Conservation (phyloP, 2,113 vertebrate species). For the Centrocercus urophasianus region DNA sequence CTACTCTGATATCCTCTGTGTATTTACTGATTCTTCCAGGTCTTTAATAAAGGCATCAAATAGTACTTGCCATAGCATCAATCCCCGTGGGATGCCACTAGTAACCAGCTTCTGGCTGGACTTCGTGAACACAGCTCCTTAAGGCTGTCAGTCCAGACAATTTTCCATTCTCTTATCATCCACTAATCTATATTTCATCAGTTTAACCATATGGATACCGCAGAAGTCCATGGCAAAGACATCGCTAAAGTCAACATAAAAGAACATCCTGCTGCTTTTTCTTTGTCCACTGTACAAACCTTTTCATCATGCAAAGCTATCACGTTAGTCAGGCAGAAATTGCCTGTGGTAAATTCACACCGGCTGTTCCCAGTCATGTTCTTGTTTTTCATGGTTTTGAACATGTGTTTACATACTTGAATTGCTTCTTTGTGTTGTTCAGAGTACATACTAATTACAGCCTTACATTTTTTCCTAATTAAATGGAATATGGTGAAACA, state of each 20-base stretch:
- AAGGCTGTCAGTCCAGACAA: not conserved
- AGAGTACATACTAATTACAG: not conserved
- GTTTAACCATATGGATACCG: not conserved
- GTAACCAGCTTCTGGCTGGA: not conserved
- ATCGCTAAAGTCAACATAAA: not conserved
- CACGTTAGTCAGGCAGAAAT: not conserved
- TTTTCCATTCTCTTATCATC: not conserved
- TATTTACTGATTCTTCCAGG: not conserved
- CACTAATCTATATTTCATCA: not conserved
- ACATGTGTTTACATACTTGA: not conserved
- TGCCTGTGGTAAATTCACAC: not conserved
- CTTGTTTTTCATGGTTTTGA: not conserved
- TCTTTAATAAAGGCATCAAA: not conserved
- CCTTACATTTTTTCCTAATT: not conserved
- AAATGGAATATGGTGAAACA: not conserved
- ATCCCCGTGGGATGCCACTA: not conserved
- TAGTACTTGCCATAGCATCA: not conserved
- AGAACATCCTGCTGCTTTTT: not conserved
- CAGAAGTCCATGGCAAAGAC: not conserved
- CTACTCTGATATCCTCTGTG: not conserved
- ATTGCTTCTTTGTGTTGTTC: constrained; percentile 26
- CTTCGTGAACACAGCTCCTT: not conserved
- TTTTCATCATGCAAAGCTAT: not conserved
- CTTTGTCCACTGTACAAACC: not conserved
- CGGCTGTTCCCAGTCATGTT: not conserved